phyloP scores from a whole-genome alignment of 2,797 vertebrate genomes.

The Myotis daubentonii region DNA sequence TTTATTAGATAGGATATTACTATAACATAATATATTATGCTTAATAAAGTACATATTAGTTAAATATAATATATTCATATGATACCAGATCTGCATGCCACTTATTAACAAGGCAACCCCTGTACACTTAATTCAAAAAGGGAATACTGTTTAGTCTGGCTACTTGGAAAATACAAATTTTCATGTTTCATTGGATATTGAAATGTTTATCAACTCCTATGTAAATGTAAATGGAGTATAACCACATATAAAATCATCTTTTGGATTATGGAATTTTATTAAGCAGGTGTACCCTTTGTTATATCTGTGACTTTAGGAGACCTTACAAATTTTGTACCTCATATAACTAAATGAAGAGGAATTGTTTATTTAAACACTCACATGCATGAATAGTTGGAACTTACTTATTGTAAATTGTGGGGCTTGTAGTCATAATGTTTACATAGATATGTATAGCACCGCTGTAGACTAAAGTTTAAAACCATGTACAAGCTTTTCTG shows the following conservation, averaged over 20 bases:
- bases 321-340: conserved; percentile 38
- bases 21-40: neutral
- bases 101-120: neutral
- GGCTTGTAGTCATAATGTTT: neutral
- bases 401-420: neutral
- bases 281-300: neutral
- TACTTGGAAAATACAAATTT: conserved; percentile 16
- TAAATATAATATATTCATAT: neutral
- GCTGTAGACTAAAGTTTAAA: conserved; percentile 26
- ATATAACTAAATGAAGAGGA: conserved; percentile 42
- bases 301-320: neutral
- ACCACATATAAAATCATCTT: neutral
- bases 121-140: conserved; percentile 10
- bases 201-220: neutral
- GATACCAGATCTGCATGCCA: neutral
- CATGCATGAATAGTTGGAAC: neutral
- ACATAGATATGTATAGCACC: neutral
- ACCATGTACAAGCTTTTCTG: conserved; percentile 18
- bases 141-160: neutral
- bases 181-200: neutral
- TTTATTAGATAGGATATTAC: too few relatives aligned
- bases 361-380: conserved; percentile 17
- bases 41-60: neutral
- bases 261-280: conserved; percentile 35
- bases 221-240: conserved; percentile 13